phyloP scores from a whole-genome alignment of 30 jellyfish, hydroid and myxozoan species.

The Rhopilema esculentum region DNA sequence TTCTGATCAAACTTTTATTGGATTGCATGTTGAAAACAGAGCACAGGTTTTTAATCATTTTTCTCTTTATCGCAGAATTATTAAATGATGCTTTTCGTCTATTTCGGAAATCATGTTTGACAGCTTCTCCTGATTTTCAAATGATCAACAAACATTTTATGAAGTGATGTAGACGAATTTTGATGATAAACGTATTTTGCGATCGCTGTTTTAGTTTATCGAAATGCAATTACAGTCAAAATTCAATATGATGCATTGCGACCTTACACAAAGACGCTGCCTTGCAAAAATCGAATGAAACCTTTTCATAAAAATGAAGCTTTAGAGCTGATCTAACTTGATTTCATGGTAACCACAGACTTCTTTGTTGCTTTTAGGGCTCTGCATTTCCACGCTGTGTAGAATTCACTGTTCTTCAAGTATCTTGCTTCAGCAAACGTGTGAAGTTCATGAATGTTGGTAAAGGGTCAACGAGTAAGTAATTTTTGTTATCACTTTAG shows the following conservation, averaged over 20 bases:
- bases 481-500: not conserved
- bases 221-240: no score
- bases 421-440: conserved; percentile 71
- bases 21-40: conserved; percentile 80
- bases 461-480: conserved; percentile 65
- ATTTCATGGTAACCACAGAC: not conserved
- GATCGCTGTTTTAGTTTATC: no score
- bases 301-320: no score
- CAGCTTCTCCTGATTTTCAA: no score
- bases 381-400: conserved; percentile 94
- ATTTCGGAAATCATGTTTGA: no score
- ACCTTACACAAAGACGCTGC: no score
- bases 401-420: conserved; percentile 83
- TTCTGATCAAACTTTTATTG: conserved; percentile 40
- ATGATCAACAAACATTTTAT: no score
- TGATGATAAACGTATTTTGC: no score
- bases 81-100: no score
- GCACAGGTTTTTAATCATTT: conserved; percentile 80
- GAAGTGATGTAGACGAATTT: no score
- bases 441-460: conserved; percentile 72
- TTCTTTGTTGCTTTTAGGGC: conserved; percentile 55
- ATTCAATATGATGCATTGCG: no score
- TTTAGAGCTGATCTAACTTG: not conserved
- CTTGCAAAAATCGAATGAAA: no score
- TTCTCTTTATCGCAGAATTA: not conserved